A percentile compares a stretch with the other conserved stretches of the same genome.
Conservation (phyloP, 2,888 invertebrate genomes). For the Schizotus pectinicornis region DNA sequence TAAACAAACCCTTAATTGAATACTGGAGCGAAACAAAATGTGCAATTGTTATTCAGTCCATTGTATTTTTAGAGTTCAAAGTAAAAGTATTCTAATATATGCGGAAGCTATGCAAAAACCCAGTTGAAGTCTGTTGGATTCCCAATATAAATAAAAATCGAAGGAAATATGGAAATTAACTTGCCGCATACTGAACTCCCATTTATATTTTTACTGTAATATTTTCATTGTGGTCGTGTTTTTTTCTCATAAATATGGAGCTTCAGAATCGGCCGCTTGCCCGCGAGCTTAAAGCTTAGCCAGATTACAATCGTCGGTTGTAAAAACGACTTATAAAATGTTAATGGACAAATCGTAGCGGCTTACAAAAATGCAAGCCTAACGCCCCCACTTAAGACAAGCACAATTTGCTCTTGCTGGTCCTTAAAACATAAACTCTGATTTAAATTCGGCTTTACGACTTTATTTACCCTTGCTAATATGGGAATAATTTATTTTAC, state of each 20-base stretch:
- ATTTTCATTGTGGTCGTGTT: constrained; percentile 43
- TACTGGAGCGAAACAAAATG: constrained; percentile 47
- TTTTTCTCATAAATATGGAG: constrained; percentile 47
- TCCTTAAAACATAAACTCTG: no score
- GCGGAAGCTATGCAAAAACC: constrained; percentile 44
- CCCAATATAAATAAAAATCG: constrained; percentile 47
- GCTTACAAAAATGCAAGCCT: no score
- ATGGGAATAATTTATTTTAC: no score
- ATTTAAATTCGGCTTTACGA: no score
- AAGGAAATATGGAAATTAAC: constrained; percentile 46
- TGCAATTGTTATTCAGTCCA: constrained; percentile 51
- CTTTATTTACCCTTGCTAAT: no score
- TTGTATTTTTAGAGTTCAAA: constrained; percentile 45
- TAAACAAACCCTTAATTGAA: constrained; percentile 52
- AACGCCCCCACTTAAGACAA: no score
- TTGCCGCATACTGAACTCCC: constrained; percentile 34
- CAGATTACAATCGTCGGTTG: constrained; percentile 39
- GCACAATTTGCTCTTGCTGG: no score
- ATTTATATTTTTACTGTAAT: constrained; percentile 43
- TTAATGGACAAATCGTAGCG: constrained; percentile 28
- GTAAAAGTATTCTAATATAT: constrained; percentile 47
- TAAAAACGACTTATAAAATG: constrained; percentile 41
- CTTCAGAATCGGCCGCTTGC: constrained; percentile 40
- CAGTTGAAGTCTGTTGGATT: constrained; percentile 36
- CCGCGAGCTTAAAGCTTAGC: constrained; percentile 40